Base-by-base conservation (phyloP, 1,140 invertebrate species). In the Pissodes strobi region DNA sequence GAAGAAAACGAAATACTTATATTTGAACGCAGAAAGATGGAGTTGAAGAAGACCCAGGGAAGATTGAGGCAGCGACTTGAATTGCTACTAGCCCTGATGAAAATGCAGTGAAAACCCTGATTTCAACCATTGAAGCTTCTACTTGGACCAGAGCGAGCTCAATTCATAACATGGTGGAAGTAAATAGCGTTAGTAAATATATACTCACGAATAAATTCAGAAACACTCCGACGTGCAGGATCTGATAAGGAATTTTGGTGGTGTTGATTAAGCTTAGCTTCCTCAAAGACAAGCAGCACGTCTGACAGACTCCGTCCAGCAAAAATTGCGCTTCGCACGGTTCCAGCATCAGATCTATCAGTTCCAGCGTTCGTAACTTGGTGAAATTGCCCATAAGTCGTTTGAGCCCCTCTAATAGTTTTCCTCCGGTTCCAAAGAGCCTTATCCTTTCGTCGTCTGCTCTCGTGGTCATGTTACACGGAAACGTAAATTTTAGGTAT, bases 311-410 rank as follows among this genome's bases (percentile, higher is more conserved):
- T 67, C 91, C 88, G 69, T 93, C 91, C 67, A 94, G 79, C 22
- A 94, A 78, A 76, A 86, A 82, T 57, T 86, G 76, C 1, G 89
- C 89, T 73, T 90, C 88, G 58, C 76, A 81, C 39, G 77, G 83
- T 61, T 92, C 90, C 27, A 94, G 75, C 78, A 94, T 87, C 19
- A 95, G 80, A 74, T 94, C 88, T 41, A 89, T 85, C 34, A 94
- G 71, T 69, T 90, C 87, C 8, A 95, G 73, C 2, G 82, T 82
- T 63, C 80, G 83, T 4, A 95, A 74, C 68, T 84, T 81, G 19
- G 79, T 80, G 23, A 95, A 79, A 71, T 90, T 89, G 5, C 80
- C 75, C 80, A 93, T 84, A 5, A 94, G 78, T 60, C 87, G 80
- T 72, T 90, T 90, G 0, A 93, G 76, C 1, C 85, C 84, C 64